A percentile compares a stretch with the other conserved stretches of the same genome.
Evolutionary conservation across 2,113 vertebrate genomes (phyloP).

Genomic region (Anguilla rostrata): DNA sequence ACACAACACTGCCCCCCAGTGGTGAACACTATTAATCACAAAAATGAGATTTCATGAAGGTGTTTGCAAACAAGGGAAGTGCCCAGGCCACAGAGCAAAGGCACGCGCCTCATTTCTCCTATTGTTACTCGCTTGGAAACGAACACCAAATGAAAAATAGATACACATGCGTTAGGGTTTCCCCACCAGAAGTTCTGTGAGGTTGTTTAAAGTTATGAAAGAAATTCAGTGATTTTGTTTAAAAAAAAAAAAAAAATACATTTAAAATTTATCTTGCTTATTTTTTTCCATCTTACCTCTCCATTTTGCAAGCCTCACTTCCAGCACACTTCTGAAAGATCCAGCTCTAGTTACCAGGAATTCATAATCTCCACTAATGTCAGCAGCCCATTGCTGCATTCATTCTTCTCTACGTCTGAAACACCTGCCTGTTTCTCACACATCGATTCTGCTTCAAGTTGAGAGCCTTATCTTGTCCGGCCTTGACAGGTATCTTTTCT

Average conservation of each 20-base stretch:
- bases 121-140: too few relatives aligned
- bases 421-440: too few relatives aligned
- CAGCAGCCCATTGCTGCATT: neutral
- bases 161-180: neutral
- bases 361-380: neutral
- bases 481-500: neutral
- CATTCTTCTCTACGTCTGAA: too few relatives aligned
- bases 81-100: neutral
- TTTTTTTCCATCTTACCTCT: neutral
- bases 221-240: too few relatives aligned
- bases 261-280: neutral
- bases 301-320: neutral
- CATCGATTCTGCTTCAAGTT: too few relatives aligned
- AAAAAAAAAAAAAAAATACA: too few relatives aligned
- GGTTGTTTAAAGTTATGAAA: neutral
- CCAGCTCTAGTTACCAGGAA: neutral
- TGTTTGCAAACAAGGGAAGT: neutral
- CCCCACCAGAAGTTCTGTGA: neutral
- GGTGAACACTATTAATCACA: neutral
- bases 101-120: neutral
- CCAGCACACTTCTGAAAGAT: neutral
- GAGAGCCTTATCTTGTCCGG: neutral
- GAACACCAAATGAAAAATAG: neutral
- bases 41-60: neutral
- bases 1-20: neutral